Evolutionary conservation across 2,888 invertebrate genomes (phyloP), one percentile per base, ranked within the genome.

Genomic region (Pterostichus niger): DNA sequence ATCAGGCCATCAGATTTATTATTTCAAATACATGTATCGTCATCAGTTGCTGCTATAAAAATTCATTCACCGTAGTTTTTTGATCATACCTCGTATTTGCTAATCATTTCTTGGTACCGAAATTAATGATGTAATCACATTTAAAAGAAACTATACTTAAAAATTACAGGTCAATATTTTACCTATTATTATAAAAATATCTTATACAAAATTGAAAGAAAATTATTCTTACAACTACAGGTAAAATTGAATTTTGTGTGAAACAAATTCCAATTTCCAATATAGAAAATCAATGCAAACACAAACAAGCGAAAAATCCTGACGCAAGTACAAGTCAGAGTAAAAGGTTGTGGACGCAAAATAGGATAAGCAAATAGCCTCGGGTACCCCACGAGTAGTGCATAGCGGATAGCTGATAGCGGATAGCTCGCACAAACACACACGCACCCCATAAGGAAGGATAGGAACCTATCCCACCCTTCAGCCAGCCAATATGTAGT

Each of bases 361-460:
- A 64, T 35, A 64, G 64, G 35, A 64, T 64, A 64, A 64, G 64
- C 64, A 64, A 64, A 64, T 64, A 64, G 64, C 64, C 64, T 4
- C 10, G 24, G 56, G 56, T 13, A 13, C 11, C 13, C 1, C 49
- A 49, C 5, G 49, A 49, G 49, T 49, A 13, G 2, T 6, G 49
- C 49, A 49, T 46, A n/a, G 2, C n/a, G n/a, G n/a, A n/a, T n/a
- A 5, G 9, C 11, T 0, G 7, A 44, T 11, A 11, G 44, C 11
- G 9, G 7, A 10, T 11, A 44, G 40, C 6, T 40, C 40, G 5
- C 40, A 40, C 40, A 40, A 40, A 40, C 40, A 40, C 49, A 11
- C 49, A 10, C 46, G n/a, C 49, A 49, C 49, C 49, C 49, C 11
- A 49, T 40, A 40, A 40, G 40, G 40, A 40, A 40, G 40, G 40